A percentile compares a stretch with the other conserved stretches of the same genome.
phyloP scores from a whole-genome alignment of 2,888 invertebrate genomes.

The Hydropsyche betteni region DNA sequence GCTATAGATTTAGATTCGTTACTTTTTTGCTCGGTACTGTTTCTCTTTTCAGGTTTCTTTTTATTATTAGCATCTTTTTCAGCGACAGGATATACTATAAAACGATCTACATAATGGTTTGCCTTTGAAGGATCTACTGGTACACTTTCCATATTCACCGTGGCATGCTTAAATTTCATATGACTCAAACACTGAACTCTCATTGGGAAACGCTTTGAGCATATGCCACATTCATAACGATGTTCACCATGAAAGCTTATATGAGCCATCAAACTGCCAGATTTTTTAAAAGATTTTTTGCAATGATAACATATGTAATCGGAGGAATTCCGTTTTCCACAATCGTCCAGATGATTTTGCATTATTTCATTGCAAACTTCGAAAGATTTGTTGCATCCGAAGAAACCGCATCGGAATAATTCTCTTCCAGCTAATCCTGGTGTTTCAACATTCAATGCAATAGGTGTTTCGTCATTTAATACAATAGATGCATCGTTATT shows the following conservation, averaged over 20 bases:
- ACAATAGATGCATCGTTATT: no score
- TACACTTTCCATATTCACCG: slow-evolving; percentile 51
- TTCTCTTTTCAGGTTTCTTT: neutral
- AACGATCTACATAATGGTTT: slow-evolving; percentile 62
- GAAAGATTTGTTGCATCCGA: slow-evolving; percentile 58
- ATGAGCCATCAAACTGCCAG: slow-evolving; percentile 65
- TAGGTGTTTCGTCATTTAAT: no score
- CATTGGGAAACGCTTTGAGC: slow-evolving; percentile 55
- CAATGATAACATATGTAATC: slow-evolving; percentile 65
- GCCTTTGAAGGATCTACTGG: slow-evolving; percentile 62
- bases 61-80: slow-evolving; percentile 43
- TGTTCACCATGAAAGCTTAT: slow-evolving; percentile 68
- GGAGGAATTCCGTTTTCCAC: slow-evolving; percentile 55
- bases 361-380: slow-evolving; percentile 57
- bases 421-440: slow-evolving; percentile 58
- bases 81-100: slow-evolving; percentile 57
- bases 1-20: neutral
- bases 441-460: no score
- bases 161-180: neutral
- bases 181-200: neutral
- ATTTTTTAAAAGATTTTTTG: slow-evolving; percentile 59
- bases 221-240: slow-evolving; percentile 69
- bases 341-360: slow-evolving; percentile 58
- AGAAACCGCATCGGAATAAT: slow-evolving; percentile 65
- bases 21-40: neutral